Base-by-base conservation (phyloP, 2,888 invertebrate genomes). In the Dorcus hopei region DNA sequence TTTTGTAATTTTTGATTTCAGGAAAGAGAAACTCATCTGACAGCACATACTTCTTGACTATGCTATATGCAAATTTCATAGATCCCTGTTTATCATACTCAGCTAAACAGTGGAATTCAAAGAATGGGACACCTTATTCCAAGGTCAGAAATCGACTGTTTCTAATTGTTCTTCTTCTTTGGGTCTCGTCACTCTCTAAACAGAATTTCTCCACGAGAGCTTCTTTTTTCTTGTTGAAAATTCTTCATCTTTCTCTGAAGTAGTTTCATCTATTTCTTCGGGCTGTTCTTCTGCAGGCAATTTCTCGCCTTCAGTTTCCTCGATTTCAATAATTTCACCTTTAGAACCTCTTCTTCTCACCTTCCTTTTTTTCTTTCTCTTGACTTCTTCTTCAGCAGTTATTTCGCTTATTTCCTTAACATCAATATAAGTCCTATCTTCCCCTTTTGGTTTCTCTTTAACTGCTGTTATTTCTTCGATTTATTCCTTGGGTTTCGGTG, bases 371-470 rank as follows among this genome's bases (percentile, higher is more conserved):
- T 9, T 9, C n/a, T 9, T 14, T 11, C 38, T 49, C 42, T 19
- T 19, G 19, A 19, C 3, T 19, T 19, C 19, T 19, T 19, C 3
- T 19, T 19, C 2, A 19, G 2, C 19, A 19, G 19, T 19, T 19
- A 19, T 2, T 19, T 19, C 3, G 19, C 19, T 19, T 19, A 19
- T 19, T 19, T 19, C 3, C 0, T 19, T 19, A 2, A 19, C 48
- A 14, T 49, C 76, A 14, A 82, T 64, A 47, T 78, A 57, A 9
- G 77, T 61, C 49, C 64, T 58, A 53, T 67, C 64, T 40, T 54
- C 67, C 49, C 77, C 63, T 16, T 80, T 79, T 61, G 81, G 81
- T 0, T 81, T 65, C 5, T 69, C 66, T 33, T 19, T 19, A 1
- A 80, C 74, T 65, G 80, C 79, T 66, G 81, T 76, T 56, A 67